These are phyloP conservation scores for Pheosia gnoma DNA, from an alignment of 2,888 invertebrate genomes.

Conservation along the genomic window DNA sequence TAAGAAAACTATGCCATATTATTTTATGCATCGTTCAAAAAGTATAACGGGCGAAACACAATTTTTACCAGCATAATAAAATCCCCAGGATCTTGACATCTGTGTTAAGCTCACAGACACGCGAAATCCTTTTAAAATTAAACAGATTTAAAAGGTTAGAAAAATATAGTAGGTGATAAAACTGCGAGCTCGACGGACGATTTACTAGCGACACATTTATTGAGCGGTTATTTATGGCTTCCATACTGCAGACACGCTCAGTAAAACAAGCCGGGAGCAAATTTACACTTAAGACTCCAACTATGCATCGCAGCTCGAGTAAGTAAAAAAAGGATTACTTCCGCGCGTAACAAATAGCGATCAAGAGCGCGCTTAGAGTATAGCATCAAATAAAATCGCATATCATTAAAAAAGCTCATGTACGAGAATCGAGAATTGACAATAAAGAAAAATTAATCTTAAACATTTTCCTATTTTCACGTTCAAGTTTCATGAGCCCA, in stretches of 20 bases:
- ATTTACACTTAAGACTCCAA: neutral
- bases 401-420: too few species aligned
- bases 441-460: too few species aligned
- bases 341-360: too few species aligned
- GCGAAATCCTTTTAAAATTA: conserved; percentile 15
- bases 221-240: conserved; percentile 22
- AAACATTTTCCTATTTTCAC: too few species aligned
- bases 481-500: too few species aligned
- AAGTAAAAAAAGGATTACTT: too few species aligned
- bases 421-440: too few species aligned
- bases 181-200: conserved; percentile 7
- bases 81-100: conserved; percentile 18
- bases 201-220: conserved; percentile 25
- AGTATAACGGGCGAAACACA: neutral
- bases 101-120: conserved; percentile 17
- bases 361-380: too few species aligned
- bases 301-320: too few species aligned
- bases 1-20: neutral
- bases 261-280: conserved; percentile 14
- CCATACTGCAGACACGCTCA: conserved; percentile 13
- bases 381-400: too few species aligned
- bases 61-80: conserved; percentile 8
- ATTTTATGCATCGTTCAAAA: neutral
- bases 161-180: conserved; percentile 19
- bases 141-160: conserved; percentile 21